phyloP scores from a whole-genome alignment of 2,888 invertebrate species.

The Lymantria monacha region DNA sequence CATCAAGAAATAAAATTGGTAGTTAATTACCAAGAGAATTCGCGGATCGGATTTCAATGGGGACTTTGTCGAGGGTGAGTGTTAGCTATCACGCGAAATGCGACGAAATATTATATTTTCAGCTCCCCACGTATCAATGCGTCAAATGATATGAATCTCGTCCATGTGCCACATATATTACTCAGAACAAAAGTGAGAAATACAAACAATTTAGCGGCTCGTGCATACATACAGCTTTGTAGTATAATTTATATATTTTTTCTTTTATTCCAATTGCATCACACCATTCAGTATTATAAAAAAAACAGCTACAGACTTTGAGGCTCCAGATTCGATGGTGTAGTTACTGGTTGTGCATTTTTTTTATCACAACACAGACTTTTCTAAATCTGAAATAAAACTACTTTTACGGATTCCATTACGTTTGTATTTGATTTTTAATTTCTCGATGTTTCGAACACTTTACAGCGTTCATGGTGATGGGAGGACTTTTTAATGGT shows the following conservation, averaged over 20 bases:
- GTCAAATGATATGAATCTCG: constrained; percentile 9
- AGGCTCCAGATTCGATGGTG: too few relatives aligned
- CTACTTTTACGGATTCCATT: too few relatives aligned
- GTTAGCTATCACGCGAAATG: constrained; percentile 35
- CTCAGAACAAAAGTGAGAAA: background rate
- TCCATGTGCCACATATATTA: constrained; percentile 3
- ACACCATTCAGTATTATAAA: too few relatives aligned
- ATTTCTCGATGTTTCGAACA: too few relatives aligned
- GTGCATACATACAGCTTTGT: constrained; percentile 1
- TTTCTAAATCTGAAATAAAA: too few relatives aligned
- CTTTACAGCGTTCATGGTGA: too few relatives aligned
- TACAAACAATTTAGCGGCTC: background rate
- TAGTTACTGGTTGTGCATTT: too few relatives aligned
- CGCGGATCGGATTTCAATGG: constrained; percentile 82
- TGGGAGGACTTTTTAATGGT: too few relatives aligned
- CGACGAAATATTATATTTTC: constrained; percentile 27
- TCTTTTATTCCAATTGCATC: too few relatives aligned
- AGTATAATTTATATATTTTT: background rate
- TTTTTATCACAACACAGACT: too few relatives aligned
- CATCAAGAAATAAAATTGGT: constrained; percentile 76
- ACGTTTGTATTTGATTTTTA: too few relatives aligned
- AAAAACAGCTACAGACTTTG: too few relatives aligned
- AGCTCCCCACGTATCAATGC: constrained; percentile 12
- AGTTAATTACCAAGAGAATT: constrained; percentile 81
- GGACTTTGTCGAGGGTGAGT: constrained; percentile 53